These are phyloP conservation scores for Orchesella flavescens DNA, from an alignment of 2,888 invertebrate species.

Conservation along the genomic window DNA sequence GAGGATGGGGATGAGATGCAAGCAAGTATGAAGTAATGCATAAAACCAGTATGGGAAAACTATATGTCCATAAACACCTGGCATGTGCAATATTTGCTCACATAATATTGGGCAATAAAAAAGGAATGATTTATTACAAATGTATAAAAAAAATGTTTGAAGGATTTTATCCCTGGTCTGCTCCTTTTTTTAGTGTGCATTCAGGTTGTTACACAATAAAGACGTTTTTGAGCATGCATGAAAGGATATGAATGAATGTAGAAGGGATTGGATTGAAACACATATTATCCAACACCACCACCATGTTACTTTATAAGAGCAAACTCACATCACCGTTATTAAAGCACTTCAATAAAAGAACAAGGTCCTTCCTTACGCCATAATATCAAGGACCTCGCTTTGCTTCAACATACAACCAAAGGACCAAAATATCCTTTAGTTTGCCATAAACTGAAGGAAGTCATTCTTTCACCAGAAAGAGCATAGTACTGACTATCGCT, in stretches of 20 bases:
- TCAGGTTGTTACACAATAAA: neutral
- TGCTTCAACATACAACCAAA: too few relatives aligned
- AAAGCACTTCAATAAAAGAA: too few relatives aligned
- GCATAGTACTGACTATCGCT: too few relatives aligned
- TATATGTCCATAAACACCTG: conserved; percentile 53
- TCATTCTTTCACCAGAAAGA: too few relatives aligned
- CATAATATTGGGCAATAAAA: conserved; percentile 46
- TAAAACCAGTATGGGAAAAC: conserved; percentile 45
- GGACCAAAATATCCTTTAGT: too few relatives aligned
- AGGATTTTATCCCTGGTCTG: conserved; percentile 24
- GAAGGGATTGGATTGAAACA: too few relatives aligned
- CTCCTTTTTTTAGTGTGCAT: neutral
- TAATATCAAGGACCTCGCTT: too few relatives aligned
- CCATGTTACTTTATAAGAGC: neutral
- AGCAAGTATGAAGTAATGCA: conserved; percentile 7
- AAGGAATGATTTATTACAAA: conserved; percentile 34
- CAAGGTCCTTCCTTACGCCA: too few relatives aligned
- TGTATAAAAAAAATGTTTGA: conserved; percentile 1
- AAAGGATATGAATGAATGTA: too few relatives aligned
- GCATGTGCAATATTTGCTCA: conserved; percentile 27
- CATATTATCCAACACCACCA: neutral
- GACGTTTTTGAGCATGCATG: too few relatives aligned
- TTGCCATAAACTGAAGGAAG: too few relatives aligned
- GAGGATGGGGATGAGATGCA: too few relatives aligned
- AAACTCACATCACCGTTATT: neutral